Evolutionary conservation across 2,888 invertebrate genomes (phyloP).

Genomic region (Xanthia togata): DNA sequence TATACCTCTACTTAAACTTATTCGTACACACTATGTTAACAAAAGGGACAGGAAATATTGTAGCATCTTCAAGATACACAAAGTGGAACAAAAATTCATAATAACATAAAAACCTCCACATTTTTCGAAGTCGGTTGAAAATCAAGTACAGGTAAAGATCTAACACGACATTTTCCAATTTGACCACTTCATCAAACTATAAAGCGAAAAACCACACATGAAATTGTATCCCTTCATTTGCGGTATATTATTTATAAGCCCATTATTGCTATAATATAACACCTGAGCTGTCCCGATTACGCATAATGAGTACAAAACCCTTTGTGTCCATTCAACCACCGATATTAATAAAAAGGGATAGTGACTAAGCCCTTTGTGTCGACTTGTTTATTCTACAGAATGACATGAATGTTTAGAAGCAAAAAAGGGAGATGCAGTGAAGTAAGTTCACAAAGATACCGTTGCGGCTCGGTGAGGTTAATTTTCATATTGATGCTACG

Average conservation of each 20-base stretch:
- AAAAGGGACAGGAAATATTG: too few species aligned
- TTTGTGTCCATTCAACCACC: slow-evolving; percentile 86
- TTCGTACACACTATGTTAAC: too few species aligned
- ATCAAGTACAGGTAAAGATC: neutral
- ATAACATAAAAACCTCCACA: too few species aligned
- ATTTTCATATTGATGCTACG: slow-evolving; percentile 62
- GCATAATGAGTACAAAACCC: slow-evolving; percentile 86
- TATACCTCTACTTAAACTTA: too few species aligned
- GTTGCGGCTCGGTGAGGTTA: slow-evolving; percentile 63
- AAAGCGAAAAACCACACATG: slow-evolving; percentile 49
- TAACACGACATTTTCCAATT: slow-evolving; percentile 12
- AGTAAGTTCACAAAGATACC: slow-evolving; percentile 68
- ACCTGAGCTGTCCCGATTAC: slow-evolving; percentile 87
- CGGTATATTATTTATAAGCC: slow-evolving; percentile 76
- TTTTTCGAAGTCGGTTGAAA: too few species aligned
- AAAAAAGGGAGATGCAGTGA: slow-evolving; percentile 83
- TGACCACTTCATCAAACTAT: slow-evolving; percentile 35
- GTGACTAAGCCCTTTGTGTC: slow-evolving; percentile 83
- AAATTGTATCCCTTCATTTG: slow-evolving; percentile 70
- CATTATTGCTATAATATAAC: slow-evolving; percentile 87
- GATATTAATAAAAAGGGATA: slow-evolving; percentile 88
- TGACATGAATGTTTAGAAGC: slow-evolving; percentile 85
- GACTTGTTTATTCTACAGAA: slow-evolving; percentile 86
- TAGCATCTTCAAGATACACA: too few species aligned
- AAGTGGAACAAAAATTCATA: too few species aligned